Evolutionary conservation across 2,113 vertebrate genomes (phyloP), one percentile per base, ranked within the genome.

Genomic region (Proteles cristata): DNA sequence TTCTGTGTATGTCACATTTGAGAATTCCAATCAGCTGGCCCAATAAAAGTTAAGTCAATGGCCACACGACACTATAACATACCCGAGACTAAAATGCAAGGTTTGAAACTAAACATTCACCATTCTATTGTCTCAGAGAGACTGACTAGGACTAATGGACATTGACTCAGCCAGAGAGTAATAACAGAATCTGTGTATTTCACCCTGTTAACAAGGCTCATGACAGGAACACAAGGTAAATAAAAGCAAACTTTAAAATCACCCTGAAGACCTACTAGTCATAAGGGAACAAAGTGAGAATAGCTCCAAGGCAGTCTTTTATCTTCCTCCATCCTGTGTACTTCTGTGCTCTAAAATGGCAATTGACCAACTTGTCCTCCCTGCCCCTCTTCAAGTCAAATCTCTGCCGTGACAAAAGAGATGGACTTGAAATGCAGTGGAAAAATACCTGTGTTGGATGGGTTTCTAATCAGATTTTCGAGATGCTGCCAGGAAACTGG

Each of bases 391-490:
- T 55, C 28, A 45, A 87, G 35, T 45, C 83, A 90, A 31, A 61
- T 73, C 45, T 69, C 93, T 50, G 7, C n/a, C 21, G 4, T 65
- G 9, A 80, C 88, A 85, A 84, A 90, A 69, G 50, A 93, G n/a
- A 80, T 61, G 15, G 11, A 83, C 21, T 73, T 79, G 79, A 88
- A 79, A 55, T 6, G 79, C 68, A 68, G 55, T 66, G 79, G 73
- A 61, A 86, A 90, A 96, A 83, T 63, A 74, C 17, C 77, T 86
- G 55, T 26, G 33, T 89, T 79, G 81, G 21, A 39, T 86, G 61
- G n/a, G 66, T 82, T 76, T 97, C 91, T 97, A 73, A 96, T 86
- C 85, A 74, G 61, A 63, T 95, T 93, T 97, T 94, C 77, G 82
- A 91, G 79, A 69, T 1, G 35, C 76, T 93, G 71, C 88, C 92